phyloP scores from a whole-genome alignment of 1,140 invertebrate genomes.

The Tyrophagus putrescentiae region DNA sequence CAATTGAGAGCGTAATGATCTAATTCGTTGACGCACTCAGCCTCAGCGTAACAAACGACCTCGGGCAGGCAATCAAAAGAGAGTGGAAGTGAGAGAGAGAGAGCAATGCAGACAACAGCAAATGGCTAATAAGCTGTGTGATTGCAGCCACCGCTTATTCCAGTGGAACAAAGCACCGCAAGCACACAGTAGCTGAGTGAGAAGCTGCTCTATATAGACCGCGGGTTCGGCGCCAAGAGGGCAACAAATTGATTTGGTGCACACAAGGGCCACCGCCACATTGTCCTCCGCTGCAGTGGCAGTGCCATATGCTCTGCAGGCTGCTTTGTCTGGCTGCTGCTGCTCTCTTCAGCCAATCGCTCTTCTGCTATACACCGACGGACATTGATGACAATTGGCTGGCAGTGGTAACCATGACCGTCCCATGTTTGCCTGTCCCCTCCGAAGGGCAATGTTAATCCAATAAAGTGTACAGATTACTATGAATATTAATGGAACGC shows the following conservation, averaged over 20 bases:
- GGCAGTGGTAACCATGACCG: not conserved
- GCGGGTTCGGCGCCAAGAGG: too few relatives aligned
- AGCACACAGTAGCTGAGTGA: not conserved
- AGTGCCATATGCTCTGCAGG: not conserved
- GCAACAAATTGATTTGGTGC: slow-evolving; percentile 8
- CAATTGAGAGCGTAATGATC: slow-evolving; percentile 4
- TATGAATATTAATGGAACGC: slow-evolving; percentile 11
- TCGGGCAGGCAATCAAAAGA: too few relatives aligned
- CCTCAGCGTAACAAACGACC: not conserved
- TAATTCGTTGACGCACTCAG: slow-evolving; percentile 12
- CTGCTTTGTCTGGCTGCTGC: not conserved
- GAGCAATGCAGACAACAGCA: too few relatives aligned
- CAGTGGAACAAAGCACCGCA: not conserved
- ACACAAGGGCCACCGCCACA: too few relatives aligned
- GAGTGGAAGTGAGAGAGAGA: too few relatives aligned
- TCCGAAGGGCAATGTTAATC: slow-evolving; percentile 9
- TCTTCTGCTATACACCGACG: not conserved
- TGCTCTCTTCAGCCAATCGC: slow-evolving; percentile 5
- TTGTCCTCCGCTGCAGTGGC: too few relatives aligned
- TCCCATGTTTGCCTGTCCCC: not conserved
- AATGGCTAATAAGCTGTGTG: not conserved
- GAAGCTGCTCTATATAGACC: not conserved
- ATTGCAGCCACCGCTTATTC: not conserved
- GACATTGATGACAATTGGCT: slow-evolving; percentile 8
- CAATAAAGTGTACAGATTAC: slow-evolving; percentile 8